Base-by-base conservation (phyloP, 2,797 vertebrate species). In the Sebastes iracundus region DNA sequence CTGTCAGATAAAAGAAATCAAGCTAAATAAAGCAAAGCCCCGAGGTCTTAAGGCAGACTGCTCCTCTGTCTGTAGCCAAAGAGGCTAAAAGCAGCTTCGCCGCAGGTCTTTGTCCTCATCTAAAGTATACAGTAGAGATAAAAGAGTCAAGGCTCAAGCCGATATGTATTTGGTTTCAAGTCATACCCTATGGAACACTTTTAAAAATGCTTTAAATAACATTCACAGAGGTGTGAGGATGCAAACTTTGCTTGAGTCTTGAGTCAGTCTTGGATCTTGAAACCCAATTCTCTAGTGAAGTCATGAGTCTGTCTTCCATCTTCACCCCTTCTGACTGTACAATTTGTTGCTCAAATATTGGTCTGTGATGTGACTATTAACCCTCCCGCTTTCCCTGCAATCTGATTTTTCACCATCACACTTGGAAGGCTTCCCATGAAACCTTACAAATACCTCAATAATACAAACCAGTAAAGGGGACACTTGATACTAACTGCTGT, bases 1-100 rank as follows among this genome's bases (percentile, higher is more conserved):
- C 20, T 3, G 20, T 71, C 46, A 53, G 35, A 72, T 16, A 23
- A 56, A 66, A 59, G 35, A 75, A 61, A 53, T 67, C 25, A 28
- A 79, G 66, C 18, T 42, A 33, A 66, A 75, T 79, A 72, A 60
- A 82, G 59, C 13, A 12, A 69, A 60, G 52, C 67, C 63, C 59
- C 6, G 35, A 32, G 62, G 67, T 42, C n/a, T 33, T 2, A 58
- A 30, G 20, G 66, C 32, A 23, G 62, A 59, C 38, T 25, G 58
- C 30, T 46, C 2, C 2, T 72, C 66, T 75, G 58, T 60, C 28
- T 13, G 60, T 22, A n/a, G 35, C 28, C 20, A 35, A 28, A 42
- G 55, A 55, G 30, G 49, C 71, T 78, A 62, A 81, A 74, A 78
- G 77, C 67, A 72, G 62, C 49, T 64, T 13, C 0, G n/a, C 60